Percentiles rank a stretch among this genome's conserved stretches.
These are phyloP conservation scores for Heptranchias perlo DNA, from an alignment of 2,113 vertebrate genomes.

Conservation along the genomic window DNA sequence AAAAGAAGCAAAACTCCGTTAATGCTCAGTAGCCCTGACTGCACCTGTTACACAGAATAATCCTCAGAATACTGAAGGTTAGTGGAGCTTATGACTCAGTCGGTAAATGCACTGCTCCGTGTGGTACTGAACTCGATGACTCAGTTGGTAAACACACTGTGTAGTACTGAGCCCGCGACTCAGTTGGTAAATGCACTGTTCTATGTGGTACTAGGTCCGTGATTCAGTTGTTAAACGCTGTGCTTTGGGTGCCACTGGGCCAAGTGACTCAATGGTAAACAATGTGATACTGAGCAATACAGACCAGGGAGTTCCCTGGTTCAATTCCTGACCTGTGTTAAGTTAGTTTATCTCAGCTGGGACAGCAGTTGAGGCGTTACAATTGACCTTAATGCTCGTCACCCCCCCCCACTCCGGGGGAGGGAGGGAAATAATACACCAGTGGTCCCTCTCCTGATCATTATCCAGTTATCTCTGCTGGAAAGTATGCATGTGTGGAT, in stretches of 20 bases:
- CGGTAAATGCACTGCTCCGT: background rate
- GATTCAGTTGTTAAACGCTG: background rate
- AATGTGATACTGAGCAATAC: too few species aligned
- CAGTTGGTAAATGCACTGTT: background rate
- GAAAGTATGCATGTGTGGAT: background rate
- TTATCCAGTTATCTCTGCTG: background rate
- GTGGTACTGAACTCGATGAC: background rate
- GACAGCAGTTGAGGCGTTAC: background rate
- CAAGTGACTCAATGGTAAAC: too few species aligned
- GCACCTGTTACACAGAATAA: background rate
- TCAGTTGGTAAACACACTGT: background rate
- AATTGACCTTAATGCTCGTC: background rate
- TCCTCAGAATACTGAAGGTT: background rate
- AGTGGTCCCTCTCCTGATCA: background rate
- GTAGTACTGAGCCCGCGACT: background rate
- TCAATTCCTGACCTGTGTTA: background rate
- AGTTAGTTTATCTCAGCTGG: background rate
- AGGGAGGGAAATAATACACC: background rate
- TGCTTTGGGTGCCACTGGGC: too few species aligned
- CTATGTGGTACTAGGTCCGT: background rate
- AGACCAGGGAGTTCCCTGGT: too few species aligned
- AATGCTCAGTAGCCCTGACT: background rate
- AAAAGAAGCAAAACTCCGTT: slow-evolving; percentile 14
- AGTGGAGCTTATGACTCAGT: background rate
- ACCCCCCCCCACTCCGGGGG: too few species aligned